Conservation (phyloP, 2,888 invertebrate species). For the Lottia scabra region DNA sequence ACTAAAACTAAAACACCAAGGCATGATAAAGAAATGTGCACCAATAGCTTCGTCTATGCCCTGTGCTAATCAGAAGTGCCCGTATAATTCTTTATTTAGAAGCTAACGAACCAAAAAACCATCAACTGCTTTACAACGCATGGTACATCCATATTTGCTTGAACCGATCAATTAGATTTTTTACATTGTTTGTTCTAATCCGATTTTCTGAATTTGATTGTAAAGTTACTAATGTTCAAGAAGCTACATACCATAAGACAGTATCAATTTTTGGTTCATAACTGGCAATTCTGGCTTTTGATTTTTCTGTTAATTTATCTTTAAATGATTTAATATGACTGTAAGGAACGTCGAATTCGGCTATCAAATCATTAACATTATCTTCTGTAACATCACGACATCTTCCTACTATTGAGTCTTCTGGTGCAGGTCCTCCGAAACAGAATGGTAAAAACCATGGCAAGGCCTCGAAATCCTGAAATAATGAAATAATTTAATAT, state of each 20-base stretch:
- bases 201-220: too few relatives aligned
- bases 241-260: conserved; percentile 63
- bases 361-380: conserved; percentile 62
- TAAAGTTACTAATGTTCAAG: background rate
- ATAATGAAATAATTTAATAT: background rate
- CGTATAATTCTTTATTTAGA: too few relatives aligned
- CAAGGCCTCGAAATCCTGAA: conserved; percentile 62
- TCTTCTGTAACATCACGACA: conserved; percentile 55
- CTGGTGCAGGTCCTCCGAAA: conserved; percentile 61
- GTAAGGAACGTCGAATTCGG: conserved; percentile 61
- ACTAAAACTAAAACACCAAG: too few relatives aligned
- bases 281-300: conserved; percentile 60
- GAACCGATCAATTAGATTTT: background rate
- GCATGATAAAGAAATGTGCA: too few relatives aligned
- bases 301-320: conserved; percentile 49
- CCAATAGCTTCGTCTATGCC: too few relatives aligned
- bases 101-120: too few relatives aligned
- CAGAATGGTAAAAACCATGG: conserved; percentile 68
- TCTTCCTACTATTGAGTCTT: conserved; percentile 48
- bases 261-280: conserved; percentile 61
- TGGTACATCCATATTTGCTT: too few relatives aligned
- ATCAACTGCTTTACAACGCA: too few relatives aligned
- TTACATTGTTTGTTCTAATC: too few relatives aligned
- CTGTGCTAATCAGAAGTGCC: too few relatives aligned
- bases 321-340: conserved; percentile 53